phyloP scores from a whole-genome alignment of 2,888 invertebrate genomes.

The Microctonus aethiopoides region DNA sequence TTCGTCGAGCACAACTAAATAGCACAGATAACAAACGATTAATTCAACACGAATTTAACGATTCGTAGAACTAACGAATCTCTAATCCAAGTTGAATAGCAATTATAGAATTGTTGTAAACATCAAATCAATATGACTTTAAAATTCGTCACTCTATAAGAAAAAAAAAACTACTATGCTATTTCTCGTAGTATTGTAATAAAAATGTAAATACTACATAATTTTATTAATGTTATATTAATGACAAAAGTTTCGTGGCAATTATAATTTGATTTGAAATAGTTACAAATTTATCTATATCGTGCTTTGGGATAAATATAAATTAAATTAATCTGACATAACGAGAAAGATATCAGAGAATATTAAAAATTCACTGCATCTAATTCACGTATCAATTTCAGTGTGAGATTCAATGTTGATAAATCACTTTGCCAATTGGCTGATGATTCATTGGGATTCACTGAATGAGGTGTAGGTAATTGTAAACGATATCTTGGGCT shows the following conservation, averaged over 20 bases:
- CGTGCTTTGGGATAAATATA: background rate
- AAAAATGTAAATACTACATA: too few species aligned
- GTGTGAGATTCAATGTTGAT: conserved; percentile 76
- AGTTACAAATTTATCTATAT: too few species aligned
- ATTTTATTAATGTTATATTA: too few species aligned
- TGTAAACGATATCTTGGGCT: conserved; percentile 73
- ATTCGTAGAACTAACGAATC: conserved; percentile 20
- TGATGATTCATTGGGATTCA: conserved; percentile 83
- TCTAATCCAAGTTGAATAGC: conserved; percentile 5
- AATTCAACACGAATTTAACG: conserved; percentile 24
- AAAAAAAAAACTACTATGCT: too few species aligned
- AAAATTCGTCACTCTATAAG: too few species aligned
- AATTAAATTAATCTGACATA: background rate
- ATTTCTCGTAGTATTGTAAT: too few species aligned
- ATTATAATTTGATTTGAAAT: too few species aligned
- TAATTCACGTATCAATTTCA: conserved; percentile 82
- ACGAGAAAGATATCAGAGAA: background rate
- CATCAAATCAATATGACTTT: too few species aligned
- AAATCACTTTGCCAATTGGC: conserved; percentile 81
- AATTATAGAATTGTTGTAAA: background rate
- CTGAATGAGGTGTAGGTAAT: conserved; percentile 82
- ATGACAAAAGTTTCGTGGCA: too few species aligned
- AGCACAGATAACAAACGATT: conserved; percentile 26
- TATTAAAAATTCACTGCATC: conserved; percentile 87
- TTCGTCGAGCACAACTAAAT: conserved; percentile 24